A percentile compares a stretch with the other conserved stretches of the same genome.
These are phyloP conservation scores for Sarcophaga peregrina DNA, from an alignment of 1,140 invertebrate species.

Conservation along the genomic window DNA sequence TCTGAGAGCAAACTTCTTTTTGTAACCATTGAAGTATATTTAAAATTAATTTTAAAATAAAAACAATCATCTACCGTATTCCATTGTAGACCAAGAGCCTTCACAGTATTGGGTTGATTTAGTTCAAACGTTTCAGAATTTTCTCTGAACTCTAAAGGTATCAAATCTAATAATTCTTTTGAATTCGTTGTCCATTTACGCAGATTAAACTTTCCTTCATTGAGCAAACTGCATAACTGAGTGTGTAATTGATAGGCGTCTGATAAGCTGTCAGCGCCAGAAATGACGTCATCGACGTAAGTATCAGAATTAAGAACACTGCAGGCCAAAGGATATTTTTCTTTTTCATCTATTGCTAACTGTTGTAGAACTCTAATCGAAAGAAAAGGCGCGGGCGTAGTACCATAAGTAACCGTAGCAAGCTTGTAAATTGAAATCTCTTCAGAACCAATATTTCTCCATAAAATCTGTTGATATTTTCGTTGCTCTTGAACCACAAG, in stretches of 20 bases:
- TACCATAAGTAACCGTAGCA: background rate
- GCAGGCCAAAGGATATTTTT: background rate
- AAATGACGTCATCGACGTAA: slow-evolving; percentile 13
- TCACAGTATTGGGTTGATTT: background rate
- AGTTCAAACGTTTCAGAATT: background rate
- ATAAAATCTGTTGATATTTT: slow-evolving; percentile 21
- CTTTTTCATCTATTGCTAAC: background rate
- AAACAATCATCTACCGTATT: slow-evolving; percentile 27
- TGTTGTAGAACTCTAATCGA: slow-evolving; percentile 6
- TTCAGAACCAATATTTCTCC: too few relatives aligned
- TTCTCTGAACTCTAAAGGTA: background rate
- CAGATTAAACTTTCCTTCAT: slow-evolving; percentile 52
- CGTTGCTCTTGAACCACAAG: background rate
- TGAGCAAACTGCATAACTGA: too few relatives aligned
- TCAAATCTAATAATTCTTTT: background rate
- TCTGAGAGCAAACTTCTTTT: slow-evolving; percentile 57
- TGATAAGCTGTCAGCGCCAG: background rate
- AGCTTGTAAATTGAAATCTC: background rate
- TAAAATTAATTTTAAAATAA: slow-evolving; percentile 5
- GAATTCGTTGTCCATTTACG: slow-evolving; percentile 54
- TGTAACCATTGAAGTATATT: background rate
- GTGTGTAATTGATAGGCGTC: too few relatives aligned
- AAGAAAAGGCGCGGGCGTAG: slow-evolving; percentile 5
- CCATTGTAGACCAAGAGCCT: slow-evolving; percentile 26
- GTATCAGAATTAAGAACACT: background rate